Evolutionary conservation across 2,888 invertebrate genomes (phyloP), one percentile per base, ranked within the genome.

Genomic region (Pilophorus perplexus): DNA sequence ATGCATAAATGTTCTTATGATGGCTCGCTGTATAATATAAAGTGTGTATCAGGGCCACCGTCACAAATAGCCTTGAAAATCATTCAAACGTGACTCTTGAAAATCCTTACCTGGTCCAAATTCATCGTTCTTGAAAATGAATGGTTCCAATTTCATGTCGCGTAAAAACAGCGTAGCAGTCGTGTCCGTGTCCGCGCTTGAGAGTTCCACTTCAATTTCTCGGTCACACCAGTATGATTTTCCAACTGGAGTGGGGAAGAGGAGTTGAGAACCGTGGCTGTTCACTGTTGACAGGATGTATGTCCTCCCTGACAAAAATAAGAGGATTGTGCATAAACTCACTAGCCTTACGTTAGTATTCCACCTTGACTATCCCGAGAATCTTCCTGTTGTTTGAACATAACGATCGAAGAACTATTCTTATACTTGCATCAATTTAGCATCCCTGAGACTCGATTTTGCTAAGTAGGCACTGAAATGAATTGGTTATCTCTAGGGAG

Each of bases 161-260:
- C 86, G 81, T 12, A 88, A 79, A 72, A 84, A 83, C 0, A 88
- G 77, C 44, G 83, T 84, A 0, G 85, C 87, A 64, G 82, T 81
- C 1, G 78, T 74, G 69, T 82, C 81, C 27, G 82, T 81, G 1
- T 78, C 74, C 33, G 77, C 75, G 76, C 79, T 76, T 74, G 77
- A 76, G 69, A 93, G 78, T 1, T 85, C 80, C 1, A 88, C 66
- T 84, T 75, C 72, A 66, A 85, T 76, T 88, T 89, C 60, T 84
- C 83, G 44, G 82, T 82, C 70, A 75, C 93, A 93, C 60, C 83
- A 80, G 77, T 86, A 93, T 0, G 92, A 90, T 75, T 90, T 89
- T 16, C 92, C 92, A 6, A 93, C 89, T 0, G 92, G 92, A 0
- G 93, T 93, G 0, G 89, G 87, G 74, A 91, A 91, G 69, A 90